These are phyloP conservation scores for Germaria angustata DNA, from an alignment of 2,888 invertebrate genomes.

Conservation along the genomic window DNA sequence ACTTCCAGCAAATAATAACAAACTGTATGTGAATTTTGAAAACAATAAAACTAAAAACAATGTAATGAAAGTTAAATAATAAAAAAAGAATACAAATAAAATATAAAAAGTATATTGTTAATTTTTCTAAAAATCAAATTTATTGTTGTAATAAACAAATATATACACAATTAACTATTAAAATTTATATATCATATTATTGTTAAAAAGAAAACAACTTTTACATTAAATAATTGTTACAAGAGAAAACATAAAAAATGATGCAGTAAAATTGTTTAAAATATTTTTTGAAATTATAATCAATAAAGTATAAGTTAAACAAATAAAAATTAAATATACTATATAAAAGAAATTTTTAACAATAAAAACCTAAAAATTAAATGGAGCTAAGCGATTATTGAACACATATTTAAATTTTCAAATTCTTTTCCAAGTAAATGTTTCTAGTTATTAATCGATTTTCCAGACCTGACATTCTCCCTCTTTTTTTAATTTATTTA, in stretches of 20 bases:
- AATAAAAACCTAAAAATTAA: not conserved
- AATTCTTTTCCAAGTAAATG: too few relatives aligned
- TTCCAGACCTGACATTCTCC: not conserved
- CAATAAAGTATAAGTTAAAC: constrained; percentile 16
- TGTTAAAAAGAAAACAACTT: constrained; percentile 46
- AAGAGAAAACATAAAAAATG: constrained; percentile 32
- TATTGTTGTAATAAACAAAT: constrained; percentile 48
- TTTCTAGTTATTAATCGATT: not conserved
- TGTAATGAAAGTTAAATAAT: constrained; percentile 27
- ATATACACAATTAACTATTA: constrained; percentile 49
- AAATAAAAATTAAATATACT: not conserved
- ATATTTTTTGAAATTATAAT: constrained; percentile 52
- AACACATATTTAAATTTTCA: not conserved
- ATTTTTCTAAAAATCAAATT: constrained; percentile 38
- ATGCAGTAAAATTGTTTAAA: constrained; percentile 34
- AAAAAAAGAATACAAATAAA: constrained; percentile 33
- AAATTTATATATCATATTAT: constrained; percentile 57
- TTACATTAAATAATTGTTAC: constrained; percentile 61
- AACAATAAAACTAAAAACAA: constrained; percentile 57
- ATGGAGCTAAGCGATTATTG: not conserved
- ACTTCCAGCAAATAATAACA: constrained; percentile 4
- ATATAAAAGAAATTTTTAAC: not conserved
- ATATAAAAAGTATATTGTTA: constrained; percentile 33
- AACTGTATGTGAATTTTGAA: constrained; percentile 45
- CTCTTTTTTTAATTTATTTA: not conserved